Percentiles rank a stretch among this genome's conserved stretches.
phyloP scores from a whole-genome alignment of 2,797 vertebrate genomes.

The Aplochiton taeniatus region DNA sequence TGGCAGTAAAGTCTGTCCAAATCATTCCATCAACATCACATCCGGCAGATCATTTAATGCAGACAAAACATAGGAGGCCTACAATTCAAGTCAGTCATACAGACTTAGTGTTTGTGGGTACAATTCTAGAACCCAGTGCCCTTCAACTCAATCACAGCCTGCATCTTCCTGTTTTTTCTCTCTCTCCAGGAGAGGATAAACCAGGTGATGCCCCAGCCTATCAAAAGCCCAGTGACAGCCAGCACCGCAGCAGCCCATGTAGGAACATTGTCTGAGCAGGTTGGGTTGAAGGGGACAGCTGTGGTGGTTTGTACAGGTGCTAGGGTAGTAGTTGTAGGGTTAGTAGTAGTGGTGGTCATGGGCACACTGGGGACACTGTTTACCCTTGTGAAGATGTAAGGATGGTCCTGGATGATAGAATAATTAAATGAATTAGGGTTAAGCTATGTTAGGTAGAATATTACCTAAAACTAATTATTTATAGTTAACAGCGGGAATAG shows the following conservation, averaged over 20 bases:
- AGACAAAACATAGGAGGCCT: neutral
- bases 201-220: conserved; percentile 69
- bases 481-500: neutral
- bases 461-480: neutral
- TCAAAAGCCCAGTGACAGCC: conserved; percentile 63
- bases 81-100: neutral
- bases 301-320: conserved; percentile 2
- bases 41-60: neutral
- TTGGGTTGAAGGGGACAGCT: conserved; percentile 2
- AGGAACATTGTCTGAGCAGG: conserved; percentile 47
- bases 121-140: conserved; percentile 55
- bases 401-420: conserved; percentile 78
- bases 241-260: conserved; percentile 80
- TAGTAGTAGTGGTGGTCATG: conserved; percentile 22
- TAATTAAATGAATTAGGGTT: neutral
- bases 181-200: conserved; percentile 59
- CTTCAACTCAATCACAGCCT: conserved; percentile 32
- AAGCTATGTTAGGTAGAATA: neutral
- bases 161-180: conserved; percentile 25
- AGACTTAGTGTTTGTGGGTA: neutral
- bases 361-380: conserved; percentile 70
- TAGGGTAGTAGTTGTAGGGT: conserved; percentile 6
- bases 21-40: neutral
- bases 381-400: conserved; percentile 82
- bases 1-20: no score